Base-by-base conservation (phyloP, 2,888 invertebrate species). In the Antheraea yamamai region DNA sequence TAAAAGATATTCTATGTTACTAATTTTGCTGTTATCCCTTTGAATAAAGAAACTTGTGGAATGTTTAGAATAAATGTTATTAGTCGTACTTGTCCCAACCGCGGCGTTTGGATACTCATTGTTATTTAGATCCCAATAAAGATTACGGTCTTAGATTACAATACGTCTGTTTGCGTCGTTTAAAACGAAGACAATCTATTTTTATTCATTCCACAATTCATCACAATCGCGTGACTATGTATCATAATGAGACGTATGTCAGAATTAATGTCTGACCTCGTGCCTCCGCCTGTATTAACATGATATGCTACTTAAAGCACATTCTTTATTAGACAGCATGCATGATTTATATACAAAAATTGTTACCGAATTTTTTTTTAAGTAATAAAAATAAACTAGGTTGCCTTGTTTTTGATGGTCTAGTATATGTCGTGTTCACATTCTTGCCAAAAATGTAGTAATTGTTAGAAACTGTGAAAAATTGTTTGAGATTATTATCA, bases 181-280 rank as follows among this genome's bases (percentile, higher is more conserved):
- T 77, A 39, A 66, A 70, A 12, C 73, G 73, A 74, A 68, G 73
- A 71, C 73, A 75, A 75, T 77, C 73, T 26, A 73, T 77, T 73
- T 76, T 78, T 79, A 79, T 76, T 79, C 77, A 78, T 78, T 78
- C 51, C 74, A 74, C 75, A 76, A 79, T 81, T 78, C 73, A 82
- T 81, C 80, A 78, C 73, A 75, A 79, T 87, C 78, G 88, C 88
- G 88, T 89, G 89, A 84, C 84, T 84, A 70, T 70, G 75, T 72
- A 76, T 89, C 85, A 87, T 89, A 89, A 88, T 77, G 68, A 76
- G 85, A 84, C 84, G 84, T 82, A 85, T 85, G 87, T 88, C 88
- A 85, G 87, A 87, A 87, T 85, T 82, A 85, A 81, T 78, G 81
- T 81, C 76, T 81, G 84, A 87, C 87, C 87, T 86, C 85, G 83